These are phyloP conservation scores for Pheosia gnoma DNA, from an alignment of 2,888 invertebrate genomes.

Conservation along the genomic window DNA sequence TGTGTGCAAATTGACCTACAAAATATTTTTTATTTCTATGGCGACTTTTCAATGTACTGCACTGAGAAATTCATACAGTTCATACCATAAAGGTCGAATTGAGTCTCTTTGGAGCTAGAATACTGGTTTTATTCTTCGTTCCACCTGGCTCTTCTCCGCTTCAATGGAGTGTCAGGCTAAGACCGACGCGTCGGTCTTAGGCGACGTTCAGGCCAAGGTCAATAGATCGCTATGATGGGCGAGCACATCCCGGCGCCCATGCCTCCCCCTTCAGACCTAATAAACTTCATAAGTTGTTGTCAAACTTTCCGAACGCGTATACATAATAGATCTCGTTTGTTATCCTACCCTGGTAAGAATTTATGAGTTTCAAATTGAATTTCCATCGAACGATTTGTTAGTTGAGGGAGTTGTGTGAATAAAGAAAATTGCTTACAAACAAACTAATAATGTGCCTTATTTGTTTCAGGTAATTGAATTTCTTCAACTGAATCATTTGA, in stretches of 20 bases:
- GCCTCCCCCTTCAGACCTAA: conserved; percentile 20
- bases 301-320: conserved; percentile 24
- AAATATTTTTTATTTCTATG: no score
- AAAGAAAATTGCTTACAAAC: background rate
- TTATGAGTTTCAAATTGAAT: conserved; percentile 20
- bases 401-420: conserved; percentile 2
- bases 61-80: no score
- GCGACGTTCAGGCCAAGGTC: conserved; percentile 33
- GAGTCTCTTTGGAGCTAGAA: no score
- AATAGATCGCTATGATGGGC: conserved; percentile 37
- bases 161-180: background rate
- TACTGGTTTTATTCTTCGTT: no score
- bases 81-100: no score
- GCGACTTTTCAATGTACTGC: no score
- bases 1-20: no score
- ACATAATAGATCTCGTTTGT: conserved; percentile 24
- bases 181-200: no score
- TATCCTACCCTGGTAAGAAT: conserved; percentile 21
- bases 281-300: conserved; percentile 33
- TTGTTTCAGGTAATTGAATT: conserved; percentile 45
- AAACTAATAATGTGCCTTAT: conserved; percentile 13
- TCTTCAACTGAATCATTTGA: background rate
- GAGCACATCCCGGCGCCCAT: conserved; percentile 16
- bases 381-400: conserved; percentile 6
- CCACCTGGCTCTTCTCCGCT: background rate